Conservation (phyloP, 64 coral and sea anemone genomes). For the Cladopsammia gracilis region DNA sequence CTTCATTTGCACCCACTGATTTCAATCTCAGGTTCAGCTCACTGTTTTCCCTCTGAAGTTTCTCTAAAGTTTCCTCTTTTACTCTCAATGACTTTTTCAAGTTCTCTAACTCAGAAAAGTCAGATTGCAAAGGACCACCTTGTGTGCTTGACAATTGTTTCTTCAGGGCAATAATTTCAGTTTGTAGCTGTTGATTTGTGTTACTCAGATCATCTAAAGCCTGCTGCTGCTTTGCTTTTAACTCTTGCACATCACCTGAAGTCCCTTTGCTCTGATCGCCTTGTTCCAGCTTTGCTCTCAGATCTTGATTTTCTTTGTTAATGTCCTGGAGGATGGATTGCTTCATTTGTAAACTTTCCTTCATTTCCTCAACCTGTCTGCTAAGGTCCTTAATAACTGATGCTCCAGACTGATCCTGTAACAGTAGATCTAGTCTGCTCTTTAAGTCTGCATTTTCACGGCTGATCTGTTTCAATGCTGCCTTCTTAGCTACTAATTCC, state of each 20-base stretch:
- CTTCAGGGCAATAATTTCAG: slow-evolving; percentile 82
- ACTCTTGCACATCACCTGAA: slow-evolving; percentile 44
- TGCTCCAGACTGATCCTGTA: slow-evolving; percentile 74
- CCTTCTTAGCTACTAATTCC: slow-evolving; percentile 88
- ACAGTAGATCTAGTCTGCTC: slow-evolving; percentile 77
- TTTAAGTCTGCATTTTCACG: slow-evolving; percentile 96
- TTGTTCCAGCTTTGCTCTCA: slow-evolving; percentile 48
- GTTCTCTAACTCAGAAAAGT: slow-evolving; percentile 21
- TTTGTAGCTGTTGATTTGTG: slow-evolving; percentile 72
- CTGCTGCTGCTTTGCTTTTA: slow-evolving; percentile 63
- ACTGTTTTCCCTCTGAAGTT: slow-evolving; percentile 74
- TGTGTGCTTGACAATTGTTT: slow-evolving; percentile 52
- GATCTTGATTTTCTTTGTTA: slow-evolving; percentile 95
- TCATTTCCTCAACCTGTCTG: slow-evolving; percentile 89
- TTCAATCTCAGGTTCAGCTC: slow-evolving; percentile 66
- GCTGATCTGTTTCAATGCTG: slow-evolving; percentile 94
- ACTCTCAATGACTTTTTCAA: slow-evolving; percentile 10
- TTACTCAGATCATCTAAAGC: slow-evolving; percentile 66
- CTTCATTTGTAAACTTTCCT: slow-evolving; percentile 82
- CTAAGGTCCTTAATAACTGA: slow-evolving; percentile 82
- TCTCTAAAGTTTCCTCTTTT: slow-evolving; percentile 29
- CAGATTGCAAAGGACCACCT: slow-evolving; percentile 17
- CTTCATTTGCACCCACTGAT: slow-evolving; percentile 62
- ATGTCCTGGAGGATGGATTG: slow-evolving; percentile 90
- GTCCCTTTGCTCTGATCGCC: slow-evolving; percentile 23